Conservation (phyloP, 2,888 invertebrate genomes). For the Nomada fabriciana region DNA sequence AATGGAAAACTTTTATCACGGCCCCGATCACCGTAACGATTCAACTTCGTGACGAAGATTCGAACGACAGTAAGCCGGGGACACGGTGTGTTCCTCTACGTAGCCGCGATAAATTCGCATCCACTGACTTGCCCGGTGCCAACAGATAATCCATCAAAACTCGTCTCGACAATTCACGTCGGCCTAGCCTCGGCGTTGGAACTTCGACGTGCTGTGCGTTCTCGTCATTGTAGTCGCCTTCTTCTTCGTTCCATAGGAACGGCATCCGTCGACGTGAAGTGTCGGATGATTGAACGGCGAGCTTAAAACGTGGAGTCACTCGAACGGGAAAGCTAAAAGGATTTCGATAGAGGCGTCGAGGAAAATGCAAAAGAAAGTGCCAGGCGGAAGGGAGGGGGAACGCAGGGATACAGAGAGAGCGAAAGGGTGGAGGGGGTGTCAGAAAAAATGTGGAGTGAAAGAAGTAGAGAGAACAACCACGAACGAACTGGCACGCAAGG, state of each 20-base stretch:
- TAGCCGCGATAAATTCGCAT: slow-evolving; percentile 64
- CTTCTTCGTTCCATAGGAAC: slow-evolving; percentile 33
- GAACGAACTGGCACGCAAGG: slow-evolving; percentile 32
- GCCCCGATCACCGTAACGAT: slow-evolving; percentile 34
- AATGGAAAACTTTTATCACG: slow-evolving; percentile 50
- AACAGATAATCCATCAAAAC: slow-evolving; percentile 70
- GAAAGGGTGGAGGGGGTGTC: not conserved
- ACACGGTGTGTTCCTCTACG: not conserved
- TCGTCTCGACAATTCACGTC: slow-evolving; percentile 59
- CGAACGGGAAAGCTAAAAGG: slow-evolving; percentile 72
- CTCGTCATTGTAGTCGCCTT: slow-evolving; percentile 48
- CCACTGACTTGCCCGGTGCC: slow-evolving; percentile 49
- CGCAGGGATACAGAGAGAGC: not conserved
- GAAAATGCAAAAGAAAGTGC: slow-evolving; percentile 55
- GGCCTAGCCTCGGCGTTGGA: slow-evolving; percentile 48
- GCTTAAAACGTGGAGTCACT: slow-evolving; percentile 72
- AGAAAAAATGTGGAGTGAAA: slow-evolving; percentile 7
- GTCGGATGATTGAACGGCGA: slow-evolving; percentile 69
- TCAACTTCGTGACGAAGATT: slow-evolving; percentile 35
- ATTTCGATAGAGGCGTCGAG: slow-evolving; percentile 70
- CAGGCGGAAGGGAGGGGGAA: not conserved
- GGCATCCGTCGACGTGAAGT: slow-evolving; percentile 60
- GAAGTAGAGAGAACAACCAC: slow-evolving; percentile 10
- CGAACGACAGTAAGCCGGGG: not conserved
- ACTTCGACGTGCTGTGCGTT: slow-evolving; percentile 41